These are phyloP conservation scores for Semibalanus balanoides DNA, from an alignment of 1,140 invertebrate genomes.

Conservation along the genomic window DNA sequence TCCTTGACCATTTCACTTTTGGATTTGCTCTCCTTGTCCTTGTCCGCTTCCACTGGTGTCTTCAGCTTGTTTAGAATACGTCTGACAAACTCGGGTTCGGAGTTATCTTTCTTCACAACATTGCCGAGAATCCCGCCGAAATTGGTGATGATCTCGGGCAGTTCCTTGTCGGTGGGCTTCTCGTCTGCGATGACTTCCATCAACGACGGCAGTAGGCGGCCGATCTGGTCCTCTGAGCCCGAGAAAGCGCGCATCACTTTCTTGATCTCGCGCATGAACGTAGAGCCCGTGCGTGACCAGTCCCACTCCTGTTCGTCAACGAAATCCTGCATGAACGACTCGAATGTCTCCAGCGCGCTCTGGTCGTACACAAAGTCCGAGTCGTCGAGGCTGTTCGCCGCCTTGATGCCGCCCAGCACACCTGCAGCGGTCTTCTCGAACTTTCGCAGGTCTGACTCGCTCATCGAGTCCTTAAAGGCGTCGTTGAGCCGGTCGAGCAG, in stretches of 20 bases:
- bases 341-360: neutral
- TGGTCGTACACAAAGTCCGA: constrained; percentile 4
- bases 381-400: neutral
- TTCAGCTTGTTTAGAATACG: neutral
- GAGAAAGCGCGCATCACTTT: neutral
- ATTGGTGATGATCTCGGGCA: neutral
- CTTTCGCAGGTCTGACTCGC: neutral
- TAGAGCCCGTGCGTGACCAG: neutral
- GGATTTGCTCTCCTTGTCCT: neutral
- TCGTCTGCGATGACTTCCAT: neutral
- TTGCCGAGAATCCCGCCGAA: neutral
- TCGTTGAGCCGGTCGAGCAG: neutral
- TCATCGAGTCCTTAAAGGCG: neutral
- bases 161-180: neutral
- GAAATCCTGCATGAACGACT: neutral
- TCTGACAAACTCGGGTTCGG: neutral
- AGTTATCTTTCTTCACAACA: neutral
- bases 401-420: neutral
- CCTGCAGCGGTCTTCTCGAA: neutral
- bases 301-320: constrained; percentile 1
- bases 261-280: neutral
- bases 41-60: neutral
- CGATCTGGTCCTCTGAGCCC: neutral
- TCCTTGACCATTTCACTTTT: neutral
- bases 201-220: neutral